Base-by-base conservation (phyloP, 2,797 vertebrate species). In the Harpagifer antarcticus region DNA sequence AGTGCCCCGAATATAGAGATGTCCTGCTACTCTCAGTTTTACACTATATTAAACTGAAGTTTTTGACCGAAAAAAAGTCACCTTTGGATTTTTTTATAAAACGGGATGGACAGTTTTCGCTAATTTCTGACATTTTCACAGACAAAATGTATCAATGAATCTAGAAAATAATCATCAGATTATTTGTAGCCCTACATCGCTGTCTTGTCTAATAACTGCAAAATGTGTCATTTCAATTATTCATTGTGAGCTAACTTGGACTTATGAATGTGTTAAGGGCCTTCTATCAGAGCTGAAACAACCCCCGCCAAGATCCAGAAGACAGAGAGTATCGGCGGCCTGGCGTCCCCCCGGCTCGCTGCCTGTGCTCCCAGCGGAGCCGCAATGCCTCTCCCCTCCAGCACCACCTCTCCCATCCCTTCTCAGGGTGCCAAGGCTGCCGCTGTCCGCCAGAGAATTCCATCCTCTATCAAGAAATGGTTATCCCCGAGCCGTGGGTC, bases 361-460 rank as follows among this genome's bases (percentile, higher is more conserved):
- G 88, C 94, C 62, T 98, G 96, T 45, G 96, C 97, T 68, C 96
- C 97, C 13, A 88, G 85, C 33, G 88, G 92, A 0, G 96, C 96
- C 2, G 95, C 97, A 74, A 93, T 98, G 48, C 97, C 97, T 1
- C 90, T 95, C n/a, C 81, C 97, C 20, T 97, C 97, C 57, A 96
- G 78, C 88, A 99, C 97, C 43, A 70, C 77, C 79, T 94, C 0
- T 0, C 93, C 87, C 44, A 64, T 66, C 88, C 83, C 78, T 70
- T 83, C 71, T 72, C 74, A n/a, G 74, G 70, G 0, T 0, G 65
- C 66, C n/a, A 84, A 74, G 61, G 52, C 76, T 11, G 63, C 81
- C 50, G 76, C 80, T 50, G 82, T 81, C 52, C 93, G 23, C 33
- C 91, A 74, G 49, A 84, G 63, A 61, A 90, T 87, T 0, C 82